phyloP scores from a whole-genome alignment of 1,140 invertebrate genomes.

The Drosophila ironensis region DNA sequence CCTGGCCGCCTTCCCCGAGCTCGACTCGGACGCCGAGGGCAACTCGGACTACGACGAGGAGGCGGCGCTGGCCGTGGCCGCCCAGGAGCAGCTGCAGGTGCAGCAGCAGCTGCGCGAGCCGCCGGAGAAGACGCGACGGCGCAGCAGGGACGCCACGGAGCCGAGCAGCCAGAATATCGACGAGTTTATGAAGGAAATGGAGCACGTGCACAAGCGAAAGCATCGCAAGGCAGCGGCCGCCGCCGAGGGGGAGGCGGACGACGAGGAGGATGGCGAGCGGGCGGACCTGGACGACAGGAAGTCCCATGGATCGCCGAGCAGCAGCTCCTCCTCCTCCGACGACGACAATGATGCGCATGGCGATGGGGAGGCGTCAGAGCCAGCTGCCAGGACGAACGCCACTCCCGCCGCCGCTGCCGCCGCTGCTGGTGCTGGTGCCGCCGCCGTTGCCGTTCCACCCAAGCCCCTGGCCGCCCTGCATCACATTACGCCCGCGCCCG shows the following conservation, averaged over 20 bases:
- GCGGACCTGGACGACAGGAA: slow-evolving; percentile 41
- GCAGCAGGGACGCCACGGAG: slow-evolving; percentile 88
- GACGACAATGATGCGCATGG: no score
- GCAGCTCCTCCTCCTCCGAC: slow-evolving; percentile 38
- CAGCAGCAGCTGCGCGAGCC: slow-evolving; percentile 56
- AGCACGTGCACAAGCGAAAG: slow-evolving; percentile 90
- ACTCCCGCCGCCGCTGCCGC: no score
- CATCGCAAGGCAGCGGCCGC: slow-evolving; percentile 51
- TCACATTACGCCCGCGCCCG: slow-evolving; percentile 17
- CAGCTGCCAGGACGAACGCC: no score
- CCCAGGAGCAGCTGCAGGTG: not conserved
- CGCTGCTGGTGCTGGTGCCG: no score
- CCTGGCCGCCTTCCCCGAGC: slow-evolving; percentile 84
- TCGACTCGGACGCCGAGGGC: slow-evolving; percentile 82
- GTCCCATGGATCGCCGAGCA: slow-evolving; percentile 10
- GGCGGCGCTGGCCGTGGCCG: slow-evolving; percentile 10
- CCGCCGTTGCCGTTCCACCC: no score
- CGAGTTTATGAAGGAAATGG: slow-evolving; percentile 95
- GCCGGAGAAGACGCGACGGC: slow-evolving; percentile 89
- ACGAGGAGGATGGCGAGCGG: slow-evolving; percentile 35
- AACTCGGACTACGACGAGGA: slow-evolving; percentile 82
- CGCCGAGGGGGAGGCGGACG: slow-evolving; percentile 16
- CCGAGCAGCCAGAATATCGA: slow-evolving; percentile 89
- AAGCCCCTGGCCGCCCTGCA: no score
- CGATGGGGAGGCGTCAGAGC: no score